Conservation (phyloP, 2,113 vertebrate genomes). For the Melozone crissalis region DNA sequence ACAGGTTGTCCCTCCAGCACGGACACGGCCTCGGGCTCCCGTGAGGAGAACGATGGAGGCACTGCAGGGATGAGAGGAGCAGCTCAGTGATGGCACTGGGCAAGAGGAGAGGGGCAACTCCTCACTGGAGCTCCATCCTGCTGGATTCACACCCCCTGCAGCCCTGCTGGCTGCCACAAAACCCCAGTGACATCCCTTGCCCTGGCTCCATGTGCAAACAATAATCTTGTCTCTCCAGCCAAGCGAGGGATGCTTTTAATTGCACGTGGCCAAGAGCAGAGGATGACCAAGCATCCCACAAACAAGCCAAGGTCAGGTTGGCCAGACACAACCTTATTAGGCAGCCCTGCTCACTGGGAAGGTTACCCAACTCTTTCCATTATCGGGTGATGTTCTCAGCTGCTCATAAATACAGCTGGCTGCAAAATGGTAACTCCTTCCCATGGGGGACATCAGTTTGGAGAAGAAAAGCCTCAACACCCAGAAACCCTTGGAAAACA, state of each 20-base stretch:
- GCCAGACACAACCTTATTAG: slow-evolving; percentile 8
- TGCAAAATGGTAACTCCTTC: slow-evolving; percentile 22
- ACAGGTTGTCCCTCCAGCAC: slow-evolving; percentile 65
- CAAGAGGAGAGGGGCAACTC: neutral
- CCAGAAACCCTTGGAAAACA: slow-evolving; percentile 63
- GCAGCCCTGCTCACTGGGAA: neutral
- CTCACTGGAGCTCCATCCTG: neutral
- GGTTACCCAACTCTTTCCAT: slow-evolving; percentile 54
- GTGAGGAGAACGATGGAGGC: slow-evolving; percentile 53
- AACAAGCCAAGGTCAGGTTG: neutral
- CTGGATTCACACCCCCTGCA: neutral
- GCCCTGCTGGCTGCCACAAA: neutral
- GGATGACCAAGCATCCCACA: neutral
- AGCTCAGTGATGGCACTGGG: accelerated
- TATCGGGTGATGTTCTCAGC: neutral
- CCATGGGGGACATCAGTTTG: slow-evolving; percentile 8
- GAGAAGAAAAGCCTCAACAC: slow-evolving; percentile 40
- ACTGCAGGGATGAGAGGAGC: slow-evolving; percentile 37
- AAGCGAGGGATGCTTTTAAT: neutral
- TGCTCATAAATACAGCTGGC: slow-evolving; percentile 43
- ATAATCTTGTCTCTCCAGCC: neutral
- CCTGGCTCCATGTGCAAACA: neutral
- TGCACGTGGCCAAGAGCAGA: neutral
- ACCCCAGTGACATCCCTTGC: neutral
- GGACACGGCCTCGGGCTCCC: neutral